Base-by-base conservation (phyloP, 2,113 vertebrate genomes). In the Galeopterus variegatus region DNA sequence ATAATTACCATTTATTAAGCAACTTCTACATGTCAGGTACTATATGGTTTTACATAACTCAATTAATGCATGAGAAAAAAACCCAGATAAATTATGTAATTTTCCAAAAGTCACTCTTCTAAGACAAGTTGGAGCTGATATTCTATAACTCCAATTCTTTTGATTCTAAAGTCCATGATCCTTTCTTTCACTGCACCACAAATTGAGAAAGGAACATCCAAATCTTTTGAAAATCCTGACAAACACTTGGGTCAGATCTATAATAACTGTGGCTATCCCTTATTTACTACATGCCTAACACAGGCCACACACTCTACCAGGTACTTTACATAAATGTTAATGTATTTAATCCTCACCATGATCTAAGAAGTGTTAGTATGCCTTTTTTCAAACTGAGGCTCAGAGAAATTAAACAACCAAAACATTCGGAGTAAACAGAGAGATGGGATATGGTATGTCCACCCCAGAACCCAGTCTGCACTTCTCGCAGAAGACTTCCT, bases 371-470 rank as follows among this genome's bases (percentile, higher is more conserved):
- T 41, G 19, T 50, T 28, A 50, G n/a, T 18, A 73, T 17, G 62
- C 54, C 48, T 36, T 93, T 94, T 41, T 64, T 62, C 92, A 90
- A 62, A 86, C 17, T 23, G n/a, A 96, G 81, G 85, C 56, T 95
- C 65, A 83, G 33, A 77, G 48, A 94, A 65, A 19, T 89, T 85
- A 77, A 79, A 62, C 48, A 80, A 69, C 56, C 50, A 60, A 90
- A 64, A 82, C 6, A 18, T 36, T 77, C 69, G 36, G 1, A n/a
- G 31, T 50, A 75, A 75, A 81, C 5, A 56, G 19, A 31, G 70
- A 87, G 56, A 41, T 84, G 26, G 48, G 6, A 13, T 75, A 73
- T 24, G 19, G 72, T 77, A 79, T 6, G 36, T 41, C 72, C n/a
- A 84, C 11, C 17, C 62, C 31, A 75, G 84, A 88, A 41, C 28